Evolutionary conservation across 2,113 vertebrate genomes (phyloP).

Genomic region (Anarrhichthys ocellatus): DNA sequence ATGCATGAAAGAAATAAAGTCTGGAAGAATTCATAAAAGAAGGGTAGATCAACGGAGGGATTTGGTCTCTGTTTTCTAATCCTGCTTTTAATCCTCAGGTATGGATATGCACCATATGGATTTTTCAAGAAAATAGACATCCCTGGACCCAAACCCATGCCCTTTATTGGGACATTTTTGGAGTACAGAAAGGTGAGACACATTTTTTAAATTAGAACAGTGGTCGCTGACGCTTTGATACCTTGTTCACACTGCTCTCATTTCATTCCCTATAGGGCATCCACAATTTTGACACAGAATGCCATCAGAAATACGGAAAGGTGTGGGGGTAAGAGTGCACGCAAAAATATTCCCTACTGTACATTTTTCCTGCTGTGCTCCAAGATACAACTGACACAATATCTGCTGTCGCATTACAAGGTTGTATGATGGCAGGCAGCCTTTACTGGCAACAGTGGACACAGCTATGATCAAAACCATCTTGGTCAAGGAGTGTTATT

Average conservation of each 20-base stretch:
- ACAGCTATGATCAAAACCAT: constrained; percentile 79
- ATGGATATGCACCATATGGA: constrained; percentile 78
- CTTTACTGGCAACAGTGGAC: constrained; percentile 75
- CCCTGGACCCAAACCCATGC: constrained; percentile 80
- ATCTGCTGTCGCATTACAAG: constrained; percentile 44
- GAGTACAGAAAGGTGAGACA: constrained; percentile 75
- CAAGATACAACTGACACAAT: not conserved
- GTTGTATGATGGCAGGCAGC: constrained; percentile 79
- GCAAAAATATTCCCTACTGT: not conserved
- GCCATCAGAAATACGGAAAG: constrained; percentile 82
- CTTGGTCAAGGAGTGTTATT: constrained; percentile 83
- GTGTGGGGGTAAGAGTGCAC: constrained; percentile 81
- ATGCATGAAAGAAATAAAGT: not conserved
- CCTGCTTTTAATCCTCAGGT: constrained; percentile 69
- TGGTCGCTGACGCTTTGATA: not conserved
- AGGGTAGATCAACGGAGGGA: not conserved
- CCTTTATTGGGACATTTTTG: constrained; percentile 82
- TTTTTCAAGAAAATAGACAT: constrained; percentile 84
- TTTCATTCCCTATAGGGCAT: constrained; percentile 66
- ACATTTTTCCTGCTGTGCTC: not conserved
- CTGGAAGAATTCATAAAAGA: not conserved
- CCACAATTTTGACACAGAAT: constrained; percentile 75
- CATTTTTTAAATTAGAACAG: not conserved
- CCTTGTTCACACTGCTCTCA: constrained; percentile 5
- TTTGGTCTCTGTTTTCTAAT: not conserved